Conservation (phyloP, 2,797 vertebrate genomes). For the Steatocranus sp. region DNA sequence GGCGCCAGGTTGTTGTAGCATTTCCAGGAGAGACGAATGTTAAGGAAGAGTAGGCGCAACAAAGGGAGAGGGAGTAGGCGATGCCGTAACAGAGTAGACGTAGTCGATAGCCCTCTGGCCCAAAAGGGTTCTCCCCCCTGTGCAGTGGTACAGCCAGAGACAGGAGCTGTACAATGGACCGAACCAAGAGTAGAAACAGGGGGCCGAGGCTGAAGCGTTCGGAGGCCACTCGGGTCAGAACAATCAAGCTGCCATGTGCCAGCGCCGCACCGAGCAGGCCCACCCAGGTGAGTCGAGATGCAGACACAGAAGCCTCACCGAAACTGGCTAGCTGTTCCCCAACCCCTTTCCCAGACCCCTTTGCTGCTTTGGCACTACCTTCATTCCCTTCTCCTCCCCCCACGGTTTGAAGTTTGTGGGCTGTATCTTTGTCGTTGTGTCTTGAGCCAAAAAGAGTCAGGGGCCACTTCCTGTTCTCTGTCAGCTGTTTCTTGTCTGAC, state of each 20-base stretch:
- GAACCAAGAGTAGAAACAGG: conserved; percentile 90
- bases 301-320: conserved; percentile 82
- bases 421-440: conserved; percentile 64
- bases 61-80: conserved; percentile 92
- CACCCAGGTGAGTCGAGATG: conserved; percentile 88
- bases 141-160: conserved; percentile 85
- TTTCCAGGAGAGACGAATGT: conserved; percentile 89
- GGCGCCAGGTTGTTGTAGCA: conserved; percentile 90
- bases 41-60: conserved; percentile 93
- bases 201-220: conserved; percentile 90
- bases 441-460: conserved; percentile 82
- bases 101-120: conserved; percentile 86
- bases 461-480: conserved; percentile 74
- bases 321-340: conserved; percentile 83
- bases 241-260: conserved; percentile 89
- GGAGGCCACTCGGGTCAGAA: conserved; percentile 86
- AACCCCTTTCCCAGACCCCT: conserved; percentile 63
- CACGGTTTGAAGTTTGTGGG: conserved; percentile 12
- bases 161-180: conserved; percentile 87
- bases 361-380: conserved; percentile 37
- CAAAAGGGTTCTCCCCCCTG: conserved; percentile 87
- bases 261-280: conserved; percentile 87
- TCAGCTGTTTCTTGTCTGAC: conserved; percentile 84
- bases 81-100: conserved; percentile 89
- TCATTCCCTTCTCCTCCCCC: conserved; percentile 42